Conservation (phyloP, 1,140 invertebrate genomes). For the Geopemphigus sp. region DNA sequence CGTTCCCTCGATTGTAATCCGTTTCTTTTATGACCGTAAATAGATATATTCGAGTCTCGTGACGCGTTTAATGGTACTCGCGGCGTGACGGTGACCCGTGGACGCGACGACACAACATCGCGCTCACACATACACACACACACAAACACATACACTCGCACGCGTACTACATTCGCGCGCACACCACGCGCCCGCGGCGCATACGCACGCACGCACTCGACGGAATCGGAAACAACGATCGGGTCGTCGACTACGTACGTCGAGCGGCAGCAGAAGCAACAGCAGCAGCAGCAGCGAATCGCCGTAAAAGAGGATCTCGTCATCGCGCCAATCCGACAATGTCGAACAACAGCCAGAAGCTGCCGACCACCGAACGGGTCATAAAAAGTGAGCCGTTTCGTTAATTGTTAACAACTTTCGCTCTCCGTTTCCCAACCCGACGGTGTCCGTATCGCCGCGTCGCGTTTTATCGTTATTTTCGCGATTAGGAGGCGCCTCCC, state of each 20-base stretch:
- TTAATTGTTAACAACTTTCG: too few species aligned
- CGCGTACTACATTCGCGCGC: too few species aligned
- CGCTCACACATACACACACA: too few species aligned
- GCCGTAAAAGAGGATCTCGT: slow-evolving; percentile 5
- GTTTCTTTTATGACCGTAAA: slow-evolving; percentile 2
- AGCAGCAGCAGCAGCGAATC: neutral
- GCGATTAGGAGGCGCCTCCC: too few species aligned
- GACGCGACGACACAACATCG: neutral
- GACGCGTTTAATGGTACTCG: slow-evolving; percentile 26
- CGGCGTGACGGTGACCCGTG: slow-evolving; percentile 42
- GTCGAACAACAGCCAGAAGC: slow-evolving; percentile 65
- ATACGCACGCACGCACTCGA: neutral
- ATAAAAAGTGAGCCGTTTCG: slow-evolving; percentile 76
- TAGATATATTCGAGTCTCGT: neutral
- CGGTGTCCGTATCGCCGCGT: too few species aligned
- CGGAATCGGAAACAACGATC: neutral
- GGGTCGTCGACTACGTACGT: neutral
- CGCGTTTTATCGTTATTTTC: too few species aligned
- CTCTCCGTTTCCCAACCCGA: too few species aligned
- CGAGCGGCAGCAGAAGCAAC: neutral
- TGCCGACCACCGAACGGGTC: slow-evolving; percentile 70
- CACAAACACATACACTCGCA: too few species aligned
- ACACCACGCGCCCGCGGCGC: neutral
- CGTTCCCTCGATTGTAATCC: neutral
- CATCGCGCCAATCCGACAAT: slow-evolving; percentile 53